Conservation (phyloP, 2,113 vertebrate species). For the Pleuronectes platessa region DNA sequence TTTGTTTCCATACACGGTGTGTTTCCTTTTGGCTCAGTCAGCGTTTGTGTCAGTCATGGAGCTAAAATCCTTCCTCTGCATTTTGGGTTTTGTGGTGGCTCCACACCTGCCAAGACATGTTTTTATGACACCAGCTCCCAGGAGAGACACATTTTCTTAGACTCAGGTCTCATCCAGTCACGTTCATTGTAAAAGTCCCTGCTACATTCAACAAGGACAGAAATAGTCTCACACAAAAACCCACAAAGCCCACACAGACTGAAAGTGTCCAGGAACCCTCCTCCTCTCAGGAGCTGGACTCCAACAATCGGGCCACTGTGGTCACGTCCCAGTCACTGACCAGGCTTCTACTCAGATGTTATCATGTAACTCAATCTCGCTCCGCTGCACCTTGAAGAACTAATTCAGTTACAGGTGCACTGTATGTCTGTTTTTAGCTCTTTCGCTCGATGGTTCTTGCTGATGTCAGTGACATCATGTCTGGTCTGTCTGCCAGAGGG, state of each 20-base stretch:
- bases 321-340: slow-evolving; percentile 10
- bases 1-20: neutral
- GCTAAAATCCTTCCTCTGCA: slow-evolving; percentile 48
- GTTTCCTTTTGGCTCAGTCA: neutral
- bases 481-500: slow-evolving; percentile 32
- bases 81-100: slow-evolving; percentile 28
- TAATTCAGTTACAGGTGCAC: slow-evolving; percentile 54
- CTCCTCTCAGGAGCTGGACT: slow-evolving; percentile 23
- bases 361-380: slow-evolving; percentile 47
- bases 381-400: slow-evolving; percentile 14
- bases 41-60: slow-evolving; percentile 10
- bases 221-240: neutral
- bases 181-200: slow-evolving; percentile 15
- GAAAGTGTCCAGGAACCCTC: slow-evolving; percentile 3
- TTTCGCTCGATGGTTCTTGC: slow-evolving; percentile 24
- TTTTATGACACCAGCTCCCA: slow-evolving; percentile 28
- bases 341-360: slow-evolving; percentile 27
- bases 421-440: slow-evolving; percentile 13
- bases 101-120: slow-evolving; percentile 39
- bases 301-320: slow-evolving; percentile 17
- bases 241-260: slow-evolving; percentile 4
- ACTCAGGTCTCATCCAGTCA: slow-evolving; percentile 39
- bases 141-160: neutral
- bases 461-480: slow-evolving; percentile 65
- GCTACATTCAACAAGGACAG: neutral